Base-by-base conservation (phyloP, 2,113 vertebrate species). In the Falcunculus frontatus region DNA sequence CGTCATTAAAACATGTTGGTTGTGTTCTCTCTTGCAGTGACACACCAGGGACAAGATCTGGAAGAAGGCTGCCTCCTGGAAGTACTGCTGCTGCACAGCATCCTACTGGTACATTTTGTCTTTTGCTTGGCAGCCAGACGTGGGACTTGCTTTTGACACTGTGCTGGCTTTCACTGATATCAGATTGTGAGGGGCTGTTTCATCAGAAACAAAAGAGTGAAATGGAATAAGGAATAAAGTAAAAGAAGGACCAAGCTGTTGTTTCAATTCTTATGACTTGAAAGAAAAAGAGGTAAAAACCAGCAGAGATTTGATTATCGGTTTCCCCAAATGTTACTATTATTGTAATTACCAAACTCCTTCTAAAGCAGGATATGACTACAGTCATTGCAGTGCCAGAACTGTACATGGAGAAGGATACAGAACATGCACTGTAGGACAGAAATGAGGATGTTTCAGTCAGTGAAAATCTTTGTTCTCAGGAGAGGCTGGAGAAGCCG, bases 81-180 rank as follows among this genome's bases (percentile, higher is more conserved):
- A 91, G 37, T 52, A 60, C 78, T 86, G 83, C 88, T 83, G 92
- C 76, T 85, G 91, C 92, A 77, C 90, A 93, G 84, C 67, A 65
- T 89, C 85, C 78, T 70, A 29, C 82, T 67, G 79, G 84, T 74
- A 95, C 93, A 84, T 94, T 92, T 85, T 86, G 95, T 96, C 92
- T 90, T 79, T 83, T 70, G 53, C 90, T 91, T 90, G 85, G 82
- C 84, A 89, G 84, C 50, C 87, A 91, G 68, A 87, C 10, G 2
- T 81, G 81, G 62, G 87, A 52, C 67, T 89, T 90, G 32, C 69
- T 95, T 70, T 77, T 86, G 79, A 81, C 32, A 13, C 78, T 55
- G 37, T 49, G 68, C 62, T 91, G 93, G 80, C 77, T 89, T 83
- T 92, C 60, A 73, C 68, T 84, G n/a, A 2, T 69, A 44, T 90